Conservation (phyloP, 2,888 invertebrate species). For the Tetragonula carbonaria region DNA sequence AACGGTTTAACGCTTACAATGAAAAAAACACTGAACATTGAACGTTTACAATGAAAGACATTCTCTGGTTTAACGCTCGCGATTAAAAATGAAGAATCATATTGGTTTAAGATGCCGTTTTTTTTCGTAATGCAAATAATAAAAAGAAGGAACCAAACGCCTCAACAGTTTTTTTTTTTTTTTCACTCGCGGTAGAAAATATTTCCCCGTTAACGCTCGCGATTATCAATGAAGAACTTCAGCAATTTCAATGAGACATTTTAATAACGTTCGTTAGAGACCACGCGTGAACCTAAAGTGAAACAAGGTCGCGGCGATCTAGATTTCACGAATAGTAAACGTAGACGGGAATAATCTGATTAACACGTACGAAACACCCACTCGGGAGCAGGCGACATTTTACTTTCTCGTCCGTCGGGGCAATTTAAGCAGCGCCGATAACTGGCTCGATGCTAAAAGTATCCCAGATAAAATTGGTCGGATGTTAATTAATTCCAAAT, state of each 20-base stretch:
- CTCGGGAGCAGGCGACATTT: background rate
- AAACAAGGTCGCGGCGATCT: slow-evolving; percentile 11
- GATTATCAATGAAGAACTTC: background rate
- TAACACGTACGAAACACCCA: slow-evolving; percentile 1
- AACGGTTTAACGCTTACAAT: no score
- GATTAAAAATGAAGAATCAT: no score
- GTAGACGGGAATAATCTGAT: background rate
- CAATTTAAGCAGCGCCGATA: background rate
- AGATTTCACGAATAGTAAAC: background rate
- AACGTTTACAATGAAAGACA: no score
- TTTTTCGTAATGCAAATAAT: no score
- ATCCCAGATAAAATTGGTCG: background rate
- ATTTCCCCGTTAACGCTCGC: background rate
- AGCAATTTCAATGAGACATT: background rate
- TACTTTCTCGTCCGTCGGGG: background rate
- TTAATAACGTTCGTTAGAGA: background rate
- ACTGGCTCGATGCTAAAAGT: background rate
- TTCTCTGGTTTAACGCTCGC: no score
- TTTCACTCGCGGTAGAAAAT: background rate
- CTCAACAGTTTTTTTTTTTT: background rate
- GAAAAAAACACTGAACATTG: no score
- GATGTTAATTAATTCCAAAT: slow-evolving; percentile 35
- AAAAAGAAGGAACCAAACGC: background rate
- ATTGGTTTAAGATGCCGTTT: no score
- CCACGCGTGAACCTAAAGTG: background rate